A percentile compares a stretch with the other conserved stretches of the same genome.
These are phyloP conservation scores for Hyppa rectilinea DNA, from an alignment of 2,888 invertebrate species.

Conservation along the genomic window DNA sequence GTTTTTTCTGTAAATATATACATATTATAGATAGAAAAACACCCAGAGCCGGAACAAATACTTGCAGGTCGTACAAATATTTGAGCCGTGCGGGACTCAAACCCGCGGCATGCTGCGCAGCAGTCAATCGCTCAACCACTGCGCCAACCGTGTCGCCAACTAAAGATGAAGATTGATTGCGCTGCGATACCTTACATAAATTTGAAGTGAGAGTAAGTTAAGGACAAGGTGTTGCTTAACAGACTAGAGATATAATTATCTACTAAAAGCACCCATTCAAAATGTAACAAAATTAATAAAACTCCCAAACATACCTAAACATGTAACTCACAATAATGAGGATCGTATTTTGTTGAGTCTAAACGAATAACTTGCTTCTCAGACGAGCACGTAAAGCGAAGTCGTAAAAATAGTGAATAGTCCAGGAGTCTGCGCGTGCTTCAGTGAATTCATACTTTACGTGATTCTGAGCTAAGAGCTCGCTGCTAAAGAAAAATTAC, in stretches of 20 bases:
- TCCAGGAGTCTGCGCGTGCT: slow-evolving; percentile 70
- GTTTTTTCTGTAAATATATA: no score
- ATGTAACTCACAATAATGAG: slow-evolving; percentile 48
- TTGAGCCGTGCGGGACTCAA: no score
- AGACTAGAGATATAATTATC: not conserved
- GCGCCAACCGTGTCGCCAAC: no score
- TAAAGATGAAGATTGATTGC: no score
- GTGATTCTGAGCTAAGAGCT: slow-evolving; percentile 73
- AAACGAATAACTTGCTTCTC: slow-evolving; percentile 58
- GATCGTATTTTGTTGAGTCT: slow-evolving; percentile 54
- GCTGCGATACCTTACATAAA: not conserved
- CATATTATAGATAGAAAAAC: no score
- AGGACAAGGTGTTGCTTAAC: not conserved
- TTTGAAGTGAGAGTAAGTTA: not conserved
- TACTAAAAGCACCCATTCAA: not conserved
- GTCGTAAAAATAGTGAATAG: slow-evolving; percentile 78
- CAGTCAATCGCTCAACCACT: no score
- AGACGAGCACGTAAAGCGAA: slow-evolving; percentile 68
- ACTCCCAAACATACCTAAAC: slow-evolving; percentile 3
- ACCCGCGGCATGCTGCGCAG: no score
- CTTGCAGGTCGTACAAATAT: no score
- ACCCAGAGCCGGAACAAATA: no score
- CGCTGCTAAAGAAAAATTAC: slow-evolving; percentile 62
- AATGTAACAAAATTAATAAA: slow-evolving; percentile 1
- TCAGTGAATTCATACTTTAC: slow-evolving; percentile 78